Evolutionary conservation across 2,113 vertebrate species (phyloP).

Genomic region (Etheostoma spectabile): DNA sequence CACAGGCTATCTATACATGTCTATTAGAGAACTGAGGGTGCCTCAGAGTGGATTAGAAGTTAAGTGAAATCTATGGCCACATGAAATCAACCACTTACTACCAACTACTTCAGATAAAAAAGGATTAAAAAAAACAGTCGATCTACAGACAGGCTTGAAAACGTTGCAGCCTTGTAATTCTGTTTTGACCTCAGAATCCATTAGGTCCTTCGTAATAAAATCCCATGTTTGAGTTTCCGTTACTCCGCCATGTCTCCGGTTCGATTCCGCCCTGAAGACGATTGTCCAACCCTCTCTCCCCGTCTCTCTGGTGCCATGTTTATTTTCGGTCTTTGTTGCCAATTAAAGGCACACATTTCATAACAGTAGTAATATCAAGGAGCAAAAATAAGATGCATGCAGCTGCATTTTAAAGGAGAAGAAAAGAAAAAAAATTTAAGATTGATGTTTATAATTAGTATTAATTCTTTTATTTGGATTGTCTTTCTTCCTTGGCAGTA

Average conservation of each 20-base stretch:
- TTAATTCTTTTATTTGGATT: too few relatives aligned
- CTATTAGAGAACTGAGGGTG: neutral
- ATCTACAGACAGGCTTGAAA: conserved; percentile 37
- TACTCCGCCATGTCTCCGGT: neutral
- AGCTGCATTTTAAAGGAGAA: too few relatives aligned
- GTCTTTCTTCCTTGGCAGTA: too few relatives aligned
- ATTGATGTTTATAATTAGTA: too few relatives aligned
- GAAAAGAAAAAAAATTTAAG: too few relatives aligned
- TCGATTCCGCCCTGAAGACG: neutral
- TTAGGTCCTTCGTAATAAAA: neutral
- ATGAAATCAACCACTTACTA: neutral
- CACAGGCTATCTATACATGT: neutral
- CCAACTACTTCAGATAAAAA: neutral
- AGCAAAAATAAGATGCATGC: neutral
- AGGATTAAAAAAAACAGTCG: too few relatives aligned
- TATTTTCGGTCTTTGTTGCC: neutral
- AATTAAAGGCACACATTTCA: neutral
- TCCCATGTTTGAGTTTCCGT: neutral
- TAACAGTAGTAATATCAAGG: neutral
- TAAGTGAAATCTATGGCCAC: neutral
- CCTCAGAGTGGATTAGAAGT: neutral
- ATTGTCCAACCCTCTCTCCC: neutral
- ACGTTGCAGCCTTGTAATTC: neutral
- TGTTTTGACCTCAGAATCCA: neutral
- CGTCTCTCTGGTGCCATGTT: neutral